Evolutionary conservation across 2,888 invertebrate genomes (phyloP), one percentile per base, ranked within the genome.

Genomic region (Polyploca ridens): DNA sequence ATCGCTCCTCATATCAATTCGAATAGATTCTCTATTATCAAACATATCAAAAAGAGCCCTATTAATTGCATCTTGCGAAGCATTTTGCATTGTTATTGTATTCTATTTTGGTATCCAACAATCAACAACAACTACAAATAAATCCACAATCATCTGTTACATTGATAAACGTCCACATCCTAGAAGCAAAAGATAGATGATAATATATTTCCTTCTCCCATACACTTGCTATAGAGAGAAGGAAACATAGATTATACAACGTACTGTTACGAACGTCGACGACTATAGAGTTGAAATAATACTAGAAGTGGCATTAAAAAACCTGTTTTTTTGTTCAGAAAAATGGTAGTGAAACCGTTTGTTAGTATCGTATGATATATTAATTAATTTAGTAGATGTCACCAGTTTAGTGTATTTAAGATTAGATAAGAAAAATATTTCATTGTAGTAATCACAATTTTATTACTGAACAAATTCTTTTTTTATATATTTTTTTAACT

Each of bases 161-260:
- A 54, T 19, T 54, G 54, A 54, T 54, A 54, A 54, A 63, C 59
- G 63, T 46, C 63, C 59, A 27, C 58, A 63, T 38, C 57, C 57
- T 54, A 54, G 54, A 19, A 38, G 60, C 60, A 41, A 60, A 38
- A 38, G 35, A 35, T 41, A 41, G 35, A n/a, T 41, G 60, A 60
- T 41, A 60, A 60, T 35, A 60, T 60, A 60, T 38, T 54, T 54
- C 19, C 54, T 54, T 54, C 54, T 54, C 54, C 54, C 54, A 19
- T 54, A 54, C 54, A 19, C 54, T 19, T 10, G 19, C 19, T 54
- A 41, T 69, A 59, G 64, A 57, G 64, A 38, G 61, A 63, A 67
- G 64, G 67, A 69, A 65, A 64, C 65, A 62, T 66, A 71, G 62
- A 63, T 75, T 66, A 66, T 64, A 62, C 35, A 59, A 72, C 49